Evolutionary conservation across 2,888 invertebrate genomes (phyloP), one percentile per base, ranked within the genome.

Genomic region (Eulithis prunata): DNA sequence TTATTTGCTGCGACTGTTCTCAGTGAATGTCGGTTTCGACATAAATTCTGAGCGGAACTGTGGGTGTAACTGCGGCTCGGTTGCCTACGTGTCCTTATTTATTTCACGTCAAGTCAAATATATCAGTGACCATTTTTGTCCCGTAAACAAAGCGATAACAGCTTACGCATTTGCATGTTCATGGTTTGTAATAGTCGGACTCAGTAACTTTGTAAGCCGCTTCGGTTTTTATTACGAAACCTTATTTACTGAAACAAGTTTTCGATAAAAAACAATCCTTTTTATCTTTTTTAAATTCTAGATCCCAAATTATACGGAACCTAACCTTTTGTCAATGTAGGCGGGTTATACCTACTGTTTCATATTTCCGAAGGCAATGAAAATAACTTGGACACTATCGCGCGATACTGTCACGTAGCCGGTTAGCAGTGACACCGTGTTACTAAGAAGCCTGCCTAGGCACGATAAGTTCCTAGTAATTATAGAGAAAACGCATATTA

Each of bases 11-110:
- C 86, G 82, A 89, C 86, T 88, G 87, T 90, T 89, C 86, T 87
- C 86, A 83, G 86, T 86, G 89, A 91, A 88, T 89, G 90, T 87
- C 85, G 84, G 89, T 91, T 91, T 88, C 90, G 80, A 90, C 88
- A 91, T 91, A 92, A 91, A 93, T 91, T 89, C 88, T 88, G 85
- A 86, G 83, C 89, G 84, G 86, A 89, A 87, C 89, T 85, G 91
- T 93, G 90, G 91, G 91, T 91, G 92, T 93, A 89, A 89, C 91
- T 87, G 88, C 86, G 78, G 84, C 80, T 81, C 84, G 77, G 86
- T 87, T 85, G 87, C 84, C 85, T 85, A 81, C 85, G 86, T 86
- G 82, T 83, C 80, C 77, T 77, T 89, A 88, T 89, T 87, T 88
- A 91, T 89, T 87, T 85, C 80, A 83, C 79, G 80, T 84, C 84